Percentiles rank a stretch among this genome's conserved stretches.
Conservation (phyloP, 2,113 vertebrate genomes). For the Malurus alboscapulatus region DNA sequence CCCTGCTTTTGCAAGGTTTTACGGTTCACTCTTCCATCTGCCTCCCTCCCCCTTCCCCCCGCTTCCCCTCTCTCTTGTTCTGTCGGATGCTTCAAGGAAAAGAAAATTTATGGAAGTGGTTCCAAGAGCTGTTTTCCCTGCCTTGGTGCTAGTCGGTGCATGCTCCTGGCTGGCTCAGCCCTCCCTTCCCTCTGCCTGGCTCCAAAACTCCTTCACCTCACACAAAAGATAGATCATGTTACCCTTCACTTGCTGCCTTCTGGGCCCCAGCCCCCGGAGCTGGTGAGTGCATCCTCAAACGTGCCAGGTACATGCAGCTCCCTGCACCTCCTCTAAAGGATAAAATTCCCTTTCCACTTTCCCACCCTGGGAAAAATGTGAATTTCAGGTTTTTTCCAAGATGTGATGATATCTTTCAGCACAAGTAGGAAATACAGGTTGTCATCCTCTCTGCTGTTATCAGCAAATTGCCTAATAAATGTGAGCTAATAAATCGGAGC, state of each 20-base stretch:
- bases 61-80: neutral
- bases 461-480: neutral
- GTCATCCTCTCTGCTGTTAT: neutral
- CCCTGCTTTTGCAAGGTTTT: neutral
- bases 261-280: neutral
- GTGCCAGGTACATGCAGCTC: slow-evolving; percentile 44
- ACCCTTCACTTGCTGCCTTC: neutral
- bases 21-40: neutral
- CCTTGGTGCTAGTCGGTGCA: slow-evolving; percentile 55
- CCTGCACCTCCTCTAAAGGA: neutral
- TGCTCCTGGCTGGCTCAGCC: slow-evolving; percentile 32
- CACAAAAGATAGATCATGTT: slow-evolving; percentile 44
- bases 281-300: neutral
- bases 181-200: neutral
- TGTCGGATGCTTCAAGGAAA: slow-evolving; percentile 45
- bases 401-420: neutral
- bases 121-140: slow-evolving; percentile 59
- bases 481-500: neutral
- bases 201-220: slow-evolving; percentile 15
- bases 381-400: neutral
- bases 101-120: slow-evolving; percentile 61
- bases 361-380: neutral
- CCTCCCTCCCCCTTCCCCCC: neutral
- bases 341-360: neutral
- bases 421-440: neutral